Evolutionary conservation across 2,888 invertebrate species (phyloP), one percentile per base, ranked within the genome.

Genomic region (Acleris emargana): DNA sequence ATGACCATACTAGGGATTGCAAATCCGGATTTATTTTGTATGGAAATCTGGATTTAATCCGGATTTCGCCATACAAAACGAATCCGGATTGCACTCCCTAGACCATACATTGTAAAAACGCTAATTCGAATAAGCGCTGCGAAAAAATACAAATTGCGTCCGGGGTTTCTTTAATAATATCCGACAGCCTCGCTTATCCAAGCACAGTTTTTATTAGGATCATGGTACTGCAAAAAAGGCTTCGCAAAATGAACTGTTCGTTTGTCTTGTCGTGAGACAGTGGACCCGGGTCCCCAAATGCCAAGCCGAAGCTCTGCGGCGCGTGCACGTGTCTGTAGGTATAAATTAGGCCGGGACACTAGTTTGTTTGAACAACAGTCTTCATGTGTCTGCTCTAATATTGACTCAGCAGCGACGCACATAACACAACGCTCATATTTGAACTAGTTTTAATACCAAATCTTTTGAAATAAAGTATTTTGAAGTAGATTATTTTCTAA

Each of bases 261-360:
- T 52, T n/a, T 53, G 25, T 22, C 22, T n/a, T 53, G 25, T 22
- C 22, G 55, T 62, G 25, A 11, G 22, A 22, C 18, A 54, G 50
- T 62, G 62, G 62, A 18, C 17, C 13, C 38, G 28, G 13, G 13
- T 7, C 25, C 67, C 64, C 32, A 32, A 7, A 32, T 67, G 66
- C 9, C 32, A 32, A 61, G 62, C 64, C 67, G 45, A 45, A 7
- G 45, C 45, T 45, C 45, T n/a, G 45, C 16, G 17, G 79, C 81
- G 81, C 81, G 77, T 79, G 84, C 80, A 74, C 72, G 74, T 70
- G 74, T n/a, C n/a, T n/a, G n/a, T 78, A 73, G 28, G 45, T 79
- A 76, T 84, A 86, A 88, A 88, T 87, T 89, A 87, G 87, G 84
- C 80, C 82, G 83, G 80, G 76, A 78, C 78, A 77, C 76, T 73